Evolutionary conservation across 2,797 vertebrate species (phyloP).

Genomic region (Cichlasoma orientale): DNA sequence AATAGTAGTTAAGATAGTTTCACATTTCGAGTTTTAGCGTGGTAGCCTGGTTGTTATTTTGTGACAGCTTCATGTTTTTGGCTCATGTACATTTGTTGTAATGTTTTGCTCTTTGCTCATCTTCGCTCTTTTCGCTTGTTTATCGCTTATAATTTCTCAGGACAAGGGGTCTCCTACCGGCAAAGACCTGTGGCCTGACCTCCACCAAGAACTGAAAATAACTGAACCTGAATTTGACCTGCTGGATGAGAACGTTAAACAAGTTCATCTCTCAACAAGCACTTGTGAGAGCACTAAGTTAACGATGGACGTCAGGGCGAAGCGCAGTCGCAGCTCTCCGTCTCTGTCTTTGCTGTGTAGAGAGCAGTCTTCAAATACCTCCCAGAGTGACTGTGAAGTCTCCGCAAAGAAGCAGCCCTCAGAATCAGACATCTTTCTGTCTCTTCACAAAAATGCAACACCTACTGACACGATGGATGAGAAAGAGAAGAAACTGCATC

Average conservation of each 20-base stretch:
- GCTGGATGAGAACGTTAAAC: slow-evolving; percentile 67
- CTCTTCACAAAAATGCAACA: slow-evolving; percentile 38
- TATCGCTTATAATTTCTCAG: slow-evolving; percentile 37
- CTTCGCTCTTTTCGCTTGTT: background rate
- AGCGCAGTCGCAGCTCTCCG: slow-evolving; percentile 80
- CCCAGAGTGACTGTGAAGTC: slow-evolving; percentile 37
- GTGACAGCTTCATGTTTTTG: no score
- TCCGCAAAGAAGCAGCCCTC: slow-evolving; percentile 68
- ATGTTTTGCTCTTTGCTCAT: background rate
- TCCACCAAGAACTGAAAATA: slow-evolving; percentile 89
- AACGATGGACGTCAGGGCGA: slow-evolving; percentile 68
- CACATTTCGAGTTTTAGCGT: background rate
- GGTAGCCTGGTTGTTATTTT: background rate
- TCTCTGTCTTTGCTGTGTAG: slow-evolving; percentile 72
- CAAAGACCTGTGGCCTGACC: slow-evolving; percentile 81
- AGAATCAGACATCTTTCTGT: slow-evolving; percentile 68
- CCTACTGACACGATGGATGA: slow-evolving; percentile 27
- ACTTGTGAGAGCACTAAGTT: slow-evolving; percentile 53
- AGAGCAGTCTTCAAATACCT: slow-evolving; percentile 60
- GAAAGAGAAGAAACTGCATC: slow-evolving; percentile 39
- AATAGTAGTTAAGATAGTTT: background rate
- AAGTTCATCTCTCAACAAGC: slow-evolving; percentile 55
- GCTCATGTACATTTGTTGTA: background rate
- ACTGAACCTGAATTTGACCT: slow-evolving; percentile 86
- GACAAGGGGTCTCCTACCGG: slow-evolving; percentile 31